Evolutionary conservation across 2,113 vertebrate genomes (phyloP).

Genomic region (Serilophus lunatus): DNA sequence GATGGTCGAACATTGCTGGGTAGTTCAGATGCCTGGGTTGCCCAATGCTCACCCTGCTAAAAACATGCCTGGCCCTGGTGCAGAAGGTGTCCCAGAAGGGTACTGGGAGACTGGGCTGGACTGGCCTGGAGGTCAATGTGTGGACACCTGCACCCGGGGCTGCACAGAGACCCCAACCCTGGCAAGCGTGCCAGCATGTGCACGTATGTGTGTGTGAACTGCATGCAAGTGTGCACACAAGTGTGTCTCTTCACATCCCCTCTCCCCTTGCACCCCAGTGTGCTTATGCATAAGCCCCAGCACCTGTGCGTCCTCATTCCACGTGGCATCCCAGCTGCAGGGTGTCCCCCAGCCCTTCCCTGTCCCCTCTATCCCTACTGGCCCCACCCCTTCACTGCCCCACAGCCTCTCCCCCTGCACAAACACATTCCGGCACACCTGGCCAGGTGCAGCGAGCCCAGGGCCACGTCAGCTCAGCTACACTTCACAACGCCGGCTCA

Average conservation of each 20-base stretch:
- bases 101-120: not conserved
- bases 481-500: not conserved
- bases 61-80: not conserved
- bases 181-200: not conserved
- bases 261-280: not conserved
- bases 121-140: no score
- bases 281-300: not conserved
- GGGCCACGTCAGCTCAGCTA: slow-evolving; percentile 62
- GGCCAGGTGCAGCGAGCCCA: not conserved
- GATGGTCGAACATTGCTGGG: not conserved
- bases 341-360: not conserved
- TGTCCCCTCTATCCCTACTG: not conserved
- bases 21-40: not conserved
- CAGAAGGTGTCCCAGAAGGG: not conserved
- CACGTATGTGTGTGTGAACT: rapidly evolving
- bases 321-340: rapidly evolving
- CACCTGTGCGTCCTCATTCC: no score
- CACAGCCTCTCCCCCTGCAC: slow-evolving; percentile 56
- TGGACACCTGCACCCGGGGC: not conserved
- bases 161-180: not conserved
- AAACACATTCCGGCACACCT: slow-evolving; percentile 57
- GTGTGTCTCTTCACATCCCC: rapidly evolving
- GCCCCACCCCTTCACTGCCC: not conserved
- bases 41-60: rapidly evolving
- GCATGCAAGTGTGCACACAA: not conserved